phyloP scores from a whole-genome alignment of 2,888 invertebrate species.

The Cerastoderma edule region DNA sequence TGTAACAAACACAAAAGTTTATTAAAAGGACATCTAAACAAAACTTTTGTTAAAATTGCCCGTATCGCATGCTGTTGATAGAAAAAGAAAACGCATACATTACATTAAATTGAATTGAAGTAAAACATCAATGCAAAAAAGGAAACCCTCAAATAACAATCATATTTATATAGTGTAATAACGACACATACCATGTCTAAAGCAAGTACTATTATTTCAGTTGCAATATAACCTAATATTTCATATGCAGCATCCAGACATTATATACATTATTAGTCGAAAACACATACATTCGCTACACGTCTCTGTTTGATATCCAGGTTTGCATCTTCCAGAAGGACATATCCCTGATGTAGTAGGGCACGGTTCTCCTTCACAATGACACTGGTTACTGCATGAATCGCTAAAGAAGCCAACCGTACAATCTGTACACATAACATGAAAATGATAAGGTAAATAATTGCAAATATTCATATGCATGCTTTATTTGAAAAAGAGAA shows the following conservation, averaged over 20 bases:
- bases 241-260: too few relatives aligned
- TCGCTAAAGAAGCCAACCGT: background rate
- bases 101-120: too few relatives aligned
- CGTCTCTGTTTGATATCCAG: conserved; percentile 1
- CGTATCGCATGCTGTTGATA: too few relatives aligned
- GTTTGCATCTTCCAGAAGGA: conserved; percentile 15
- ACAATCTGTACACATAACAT: conserved; percentile 16
- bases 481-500: background rate
- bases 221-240: too few relatives aligned
- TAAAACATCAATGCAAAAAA: too few relatives aligned
- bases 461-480: background rate
- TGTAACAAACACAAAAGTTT: too few relatives aligned
- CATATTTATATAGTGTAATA: too few relatives aligned
- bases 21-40: too few relatives aligned
- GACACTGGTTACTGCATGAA: background rate
- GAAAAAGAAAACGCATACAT: too few relatives aligned
- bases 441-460: background rate
- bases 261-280: background rate
- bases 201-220: background rate
- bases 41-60: too few relatives aligned
- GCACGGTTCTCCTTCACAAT: conserved; percentile 4
- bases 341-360: background rate
- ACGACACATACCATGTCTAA: background rate
- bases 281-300: background rate
- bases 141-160: too few relatives aligned